A percentile compares a stretch with the other conserved stretches of the same genome.
phyloP scores from a whole-genome alignment of 2,888 invertebrate species.

The Lomographa bimaculata region DNA sequence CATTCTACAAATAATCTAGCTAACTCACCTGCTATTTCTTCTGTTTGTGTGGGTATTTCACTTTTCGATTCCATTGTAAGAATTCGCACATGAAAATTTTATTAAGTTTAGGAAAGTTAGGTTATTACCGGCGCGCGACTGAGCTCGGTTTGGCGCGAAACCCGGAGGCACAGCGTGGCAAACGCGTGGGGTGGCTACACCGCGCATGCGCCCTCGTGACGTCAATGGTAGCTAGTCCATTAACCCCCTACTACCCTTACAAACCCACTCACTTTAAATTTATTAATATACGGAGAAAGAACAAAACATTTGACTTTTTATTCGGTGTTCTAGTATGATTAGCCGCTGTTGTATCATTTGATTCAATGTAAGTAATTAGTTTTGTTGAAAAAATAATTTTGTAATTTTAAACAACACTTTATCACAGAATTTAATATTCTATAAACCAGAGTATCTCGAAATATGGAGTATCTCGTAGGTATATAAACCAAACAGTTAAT shows the following conservation, averaged over 20 bases:
- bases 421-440: too few relatives aligned
- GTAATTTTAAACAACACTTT: too few relatives aligned
- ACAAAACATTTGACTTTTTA: slow-evolving; percentile 26
- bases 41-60: slow-evolving; percentile 43
- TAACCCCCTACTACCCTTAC: slow-evolving; percentile 54
- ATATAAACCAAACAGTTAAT: too few relatives aligned
- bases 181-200: slow-evolving; percentile 56
- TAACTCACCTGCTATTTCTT: slow-evolving; percentile 61
- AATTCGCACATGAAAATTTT: slow-evolving; percentile 31
- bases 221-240: slow-evolving; percentile 62
- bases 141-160: slow-evolving; percentile 76
- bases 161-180: slow-evolving; percentile 37
- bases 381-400: too few relatives aligned
- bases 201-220: slow-evolving; percentile 73
- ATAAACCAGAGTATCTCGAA: too few relatives aligned
- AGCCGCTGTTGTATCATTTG: too few relatives aligned
- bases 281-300: slow-evolving; percentile 20
- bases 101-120: slow-evolving; percentile 45
- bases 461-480: too few relatives aligned
- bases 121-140: slow-evolving; percentile 68
- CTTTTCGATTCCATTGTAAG: slow-evolving; percentile 54
- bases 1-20: slow-evolving; percentile 4
- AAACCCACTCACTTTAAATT: slow-evolving; percentile 39
- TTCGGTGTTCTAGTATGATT: slow-evolving; percentile 1
- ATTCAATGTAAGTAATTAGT: too few relatives aligned